phyloP scores from a whole-genome alignment of 2,888 invertebrate species.

The Tetragonula carbonaria region DNA sequence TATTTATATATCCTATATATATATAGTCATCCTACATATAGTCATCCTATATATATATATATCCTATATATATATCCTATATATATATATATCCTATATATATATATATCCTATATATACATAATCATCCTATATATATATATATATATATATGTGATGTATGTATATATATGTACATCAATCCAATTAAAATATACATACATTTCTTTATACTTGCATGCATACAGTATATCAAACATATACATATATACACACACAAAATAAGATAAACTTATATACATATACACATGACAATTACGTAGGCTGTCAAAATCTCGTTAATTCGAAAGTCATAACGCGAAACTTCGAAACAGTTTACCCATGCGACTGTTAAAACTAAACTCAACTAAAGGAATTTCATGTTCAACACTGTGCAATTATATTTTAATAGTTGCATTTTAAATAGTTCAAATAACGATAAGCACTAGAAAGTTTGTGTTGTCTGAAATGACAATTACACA shows the following conservation, averaged over 20 bases:
- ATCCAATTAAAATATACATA: conserved; percentile 50
- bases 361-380: not conserved
- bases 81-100: too few species aligned
- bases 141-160: not conserved
- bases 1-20: too few species aligned
- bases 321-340: conserved; percentile 13
- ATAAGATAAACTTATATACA: conserved; percentile 33
- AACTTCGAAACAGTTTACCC: not conserved
- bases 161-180: not conserved
- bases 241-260: conserved; percentile 30
- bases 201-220: conserved; percentile 41
- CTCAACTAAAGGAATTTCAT: not conserved
- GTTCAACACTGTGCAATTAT: not conserved
- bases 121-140: too few species aligned
- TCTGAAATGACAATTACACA: not conserved
- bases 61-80: too few species aligned
- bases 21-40: too few species aligned
- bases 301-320: conserved; percentile 39
- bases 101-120: too few species aligned
- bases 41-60: too few species aligned
- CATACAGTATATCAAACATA: conserved; percentile 30
- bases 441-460: not conserved
- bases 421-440: not conserved
- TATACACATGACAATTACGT: conserved; percentile 28
- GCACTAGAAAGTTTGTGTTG: not conserved